phyloP scores from a whole-genome alignment of 2,113 vertebrate genomes.

The Cebidichthys violaceus region DNA sequence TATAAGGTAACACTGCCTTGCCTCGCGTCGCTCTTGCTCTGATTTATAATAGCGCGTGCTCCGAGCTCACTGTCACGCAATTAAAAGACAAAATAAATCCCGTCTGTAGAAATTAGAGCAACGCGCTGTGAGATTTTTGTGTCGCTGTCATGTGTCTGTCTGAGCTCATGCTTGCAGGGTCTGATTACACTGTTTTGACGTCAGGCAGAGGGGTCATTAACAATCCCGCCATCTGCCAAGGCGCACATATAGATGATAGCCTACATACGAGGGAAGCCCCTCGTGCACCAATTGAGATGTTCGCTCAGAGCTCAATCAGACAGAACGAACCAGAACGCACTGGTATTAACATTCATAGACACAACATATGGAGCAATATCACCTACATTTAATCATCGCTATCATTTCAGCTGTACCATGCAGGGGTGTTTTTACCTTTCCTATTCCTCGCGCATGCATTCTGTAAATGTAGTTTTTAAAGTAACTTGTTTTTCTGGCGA shows the following conservation, averaged over 20 bases:
- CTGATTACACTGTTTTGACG: slow-evolving; percentile 72
- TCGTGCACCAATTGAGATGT: not conserved
- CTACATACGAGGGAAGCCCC: slow-evolving; percentile 53
- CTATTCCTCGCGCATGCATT: not conserved
- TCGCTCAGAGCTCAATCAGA: not conserved
- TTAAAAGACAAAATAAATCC: slow-evolving; percentile 54
- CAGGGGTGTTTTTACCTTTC: not conserved
- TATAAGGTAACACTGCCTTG: not conserved
- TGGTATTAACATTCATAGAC: not conserved
- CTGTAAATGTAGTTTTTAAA: not conserved
- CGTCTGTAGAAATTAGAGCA: slow-evolving; percentile 55
- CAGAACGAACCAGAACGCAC: not conserved
- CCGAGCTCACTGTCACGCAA: slow-evolving; percentile 36
- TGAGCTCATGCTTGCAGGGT: slow-evolving; percentile 57
- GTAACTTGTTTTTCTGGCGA: not conserved
- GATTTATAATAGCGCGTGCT: slow-evolving; percentile 27
- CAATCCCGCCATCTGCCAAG: slow-evolving; percentile 56
- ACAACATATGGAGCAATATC: not conserved
- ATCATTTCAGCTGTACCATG: not conserved
- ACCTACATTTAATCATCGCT: not conserved
- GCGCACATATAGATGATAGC: slow-evolving; percentile 13
- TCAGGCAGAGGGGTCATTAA: slow-evolving; percentile 57
- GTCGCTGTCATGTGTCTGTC: slow-evolving; percentile 55
- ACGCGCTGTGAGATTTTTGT: slow-evolving; percentile 30
- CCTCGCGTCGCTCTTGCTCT: slow-evolving; percentile 13